Percentiles rank a stretch among this genome's conserved stretches.
These are phyloP conservation scores for Hipposideros larvatus DNA, from an alignment of 2,797 vertebrate genomes.

Conservation along the genomic window DNA sequence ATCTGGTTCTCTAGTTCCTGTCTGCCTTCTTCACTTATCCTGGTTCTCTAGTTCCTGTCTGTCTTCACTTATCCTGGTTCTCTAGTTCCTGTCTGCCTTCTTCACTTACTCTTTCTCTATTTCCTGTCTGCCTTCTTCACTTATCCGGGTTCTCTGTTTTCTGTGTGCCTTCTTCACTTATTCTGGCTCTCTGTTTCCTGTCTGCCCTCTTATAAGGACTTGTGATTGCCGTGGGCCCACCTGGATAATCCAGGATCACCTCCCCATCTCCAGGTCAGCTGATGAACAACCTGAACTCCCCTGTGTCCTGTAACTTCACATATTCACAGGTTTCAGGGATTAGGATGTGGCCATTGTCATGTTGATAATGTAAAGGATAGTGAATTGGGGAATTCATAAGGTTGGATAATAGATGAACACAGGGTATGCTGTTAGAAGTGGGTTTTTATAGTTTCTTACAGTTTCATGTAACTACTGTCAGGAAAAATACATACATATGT, in stretches of 20 bases:
- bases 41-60: neutral
- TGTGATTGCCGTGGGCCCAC: neutral
- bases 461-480: neutral
- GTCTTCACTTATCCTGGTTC: neutral
- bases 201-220: neutral
- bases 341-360: neutral
- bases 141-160: neutral
- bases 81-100: neutral
- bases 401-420: neutral
- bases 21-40: neutral
- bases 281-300: neutral
- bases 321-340: neutral
- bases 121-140: neutral
- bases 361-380: neutral
- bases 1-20: neutral
- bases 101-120: neutral
- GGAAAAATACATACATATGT: neutral
- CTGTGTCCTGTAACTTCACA: neutral
- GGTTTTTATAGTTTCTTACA: conserved; percentile 7
- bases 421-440: neutral
- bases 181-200: neutral
- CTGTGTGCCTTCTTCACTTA: neutral
- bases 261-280: neutral
- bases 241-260: neutral
- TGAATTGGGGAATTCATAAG: neutral